Base-by-base conservation (phyloP, 2,113 vertebrate species). In the Malurus alboscapulatus region DNA sequence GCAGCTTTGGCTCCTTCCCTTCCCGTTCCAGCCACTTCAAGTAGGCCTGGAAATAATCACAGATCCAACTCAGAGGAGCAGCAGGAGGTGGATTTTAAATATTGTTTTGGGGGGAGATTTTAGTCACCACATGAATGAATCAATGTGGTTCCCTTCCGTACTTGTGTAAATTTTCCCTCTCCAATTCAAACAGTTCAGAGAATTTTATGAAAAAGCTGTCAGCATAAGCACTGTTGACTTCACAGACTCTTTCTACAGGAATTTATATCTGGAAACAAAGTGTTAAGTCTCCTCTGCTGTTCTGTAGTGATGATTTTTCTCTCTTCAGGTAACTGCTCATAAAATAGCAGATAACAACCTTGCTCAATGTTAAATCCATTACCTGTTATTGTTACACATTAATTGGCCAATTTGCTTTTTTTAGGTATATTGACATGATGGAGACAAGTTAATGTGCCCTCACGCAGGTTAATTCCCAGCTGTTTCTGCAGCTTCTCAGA, bases 11-110 rank as follows among this genome's bases (percentile, higher is more conserved):
- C 72, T 99, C 99, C 91, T 98, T 98, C 27, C 98, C 99, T 5
- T 99, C 98, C 74, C 71, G 97, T 55, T 98, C 97, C 92, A 98
- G 95, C 99, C 98, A 99, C 96, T 99, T 99, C 21, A 99, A 75
- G 92, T 99, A 99, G 26, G 99, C 99, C 99, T 99, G 94, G 17
- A 90, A 93, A 87, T 30, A 62, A 94, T 24, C 30, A 77, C 0
- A 84, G 81, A 48, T 32, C 53, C 10, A 32, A 4, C 40, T 90
- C 38, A 65, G 66, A 59, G 83, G 7, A 74, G 83, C 66, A 44
- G 40, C 57, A 80, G 73, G 14, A 27, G 8, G 29, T 40, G 11
- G 10, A 17, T 48, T 84, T 25, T 9, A 15, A 17, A 36, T 7
- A 17, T 42, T 66, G 19, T 21, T 58, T 66, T 34, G 14, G 22